phyloP scores from a whole-genome alignment of 2,113 vertebrate genomes.

The Fulmarus glacialis region DNA sequence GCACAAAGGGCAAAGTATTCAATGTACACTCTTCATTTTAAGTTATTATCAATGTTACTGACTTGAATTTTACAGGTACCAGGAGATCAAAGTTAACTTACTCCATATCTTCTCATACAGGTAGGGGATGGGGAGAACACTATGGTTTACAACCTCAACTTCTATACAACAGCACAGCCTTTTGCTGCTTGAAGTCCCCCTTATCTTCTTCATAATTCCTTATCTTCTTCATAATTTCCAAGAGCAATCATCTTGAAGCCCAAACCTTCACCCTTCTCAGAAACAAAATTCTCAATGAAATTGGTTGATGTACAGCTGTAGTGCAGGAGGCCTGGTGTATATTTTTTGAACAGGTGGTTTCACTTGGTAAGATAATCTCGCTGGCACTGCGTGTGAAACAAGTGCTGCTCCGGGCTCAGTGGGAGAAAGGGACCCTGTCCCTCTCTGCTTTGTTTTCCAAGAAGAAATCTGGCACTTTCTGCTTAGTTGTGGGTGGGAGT shows the following conservation, averaged over 20 bases:
- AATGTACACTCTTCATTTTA: not conserved
- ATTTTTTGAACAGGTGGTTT: not conserved
- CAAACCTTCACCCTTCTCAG: not conserved
- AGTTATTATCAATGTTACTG: not conserved
- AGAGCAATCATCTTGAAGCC: not conserved
- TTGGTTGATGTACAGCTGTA: not conserved
- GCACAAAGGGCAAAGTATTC: not conserved
- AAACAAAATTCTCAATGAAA: not conserved
- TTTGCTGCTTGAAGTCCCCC: not conserved
- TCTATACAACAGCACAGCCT: not conserved
- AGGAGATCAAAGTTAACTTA: not conserved
- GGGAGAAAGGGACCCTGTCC: not conserved
- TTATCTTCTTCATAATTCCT: not conserved
- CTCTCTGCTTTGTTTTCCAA: not conserved
- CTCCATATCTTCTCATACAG: not conserved
- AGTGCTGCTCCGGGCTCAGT: not conserved
- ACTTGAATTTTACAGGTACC: not conserved
- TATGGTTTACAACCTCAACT: not conserved
- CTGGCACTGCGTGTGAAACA: fast-evolving
- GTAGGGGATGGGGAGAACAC: not conserved
- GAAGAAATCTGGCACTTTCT: constrained; percentile 21
- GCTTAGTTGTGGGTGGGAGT: not conserved
- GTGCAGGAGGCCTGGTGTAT: not conserved
- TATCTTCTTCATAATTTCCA: not conserved
- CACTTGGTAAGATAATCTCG: not conserved